phyloP scores from a whole-genome alignment of 2,113 vertebrate species.

The Eretmochelys imbricata region DNA sequence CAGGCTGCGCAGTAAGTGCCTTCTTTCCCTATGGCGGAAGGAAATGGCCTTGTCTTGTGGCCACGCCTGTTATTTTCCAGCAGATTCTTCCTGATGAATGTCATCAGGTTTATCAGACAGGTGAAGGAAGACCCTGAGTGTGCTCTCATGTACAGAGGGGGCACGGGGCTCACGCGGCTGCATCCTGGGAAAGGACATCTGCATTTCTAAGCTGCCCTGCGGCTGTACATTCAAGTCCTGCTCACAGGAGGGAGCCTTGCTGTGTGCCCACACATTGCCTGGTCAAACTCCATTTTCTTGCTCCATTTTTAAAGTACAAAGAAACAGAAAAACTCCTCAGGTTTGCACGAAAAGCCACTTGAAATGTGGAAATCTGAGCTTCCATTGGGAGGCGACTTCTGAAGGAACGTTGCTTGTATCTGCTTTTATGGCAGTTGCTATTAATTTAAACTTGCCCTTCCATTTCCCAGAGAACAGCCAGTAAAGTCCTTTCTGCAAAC shows the following conservation, averaged over 20 bases:
- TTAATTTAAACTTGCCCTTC: slow-evolving; percentile 33
- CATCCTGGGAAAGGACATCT: too few species aligned
- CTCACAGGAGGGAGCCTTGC: accelerated
- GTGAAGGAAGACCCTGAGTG: too few species aligned
- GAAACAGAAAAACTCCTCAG: slow-evolving; percentile 6
- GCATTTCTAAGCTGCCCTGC: too few species aligned
- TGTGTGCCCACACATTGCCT: neutral
- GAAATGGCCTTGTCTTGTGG: too few species aligned
- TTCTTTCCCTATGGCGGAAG: too few species aligned
- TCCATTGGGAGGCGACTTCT: neutral
- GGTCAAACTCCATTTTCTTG: neutral
- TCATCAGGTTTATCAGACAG: too few species aligned
- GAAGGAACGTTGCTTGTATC: slow-evolving; percentile 32
- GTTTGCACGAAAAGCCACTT: slow-evolving; percentile 27
- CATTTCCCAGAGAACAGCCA: slow-evolving; percentile 2
- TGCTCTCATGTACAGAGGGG: too few species aligned
- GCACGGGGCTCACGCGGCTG: too few species aligned
- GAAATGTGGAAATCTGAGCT: slow-evolving; percentile 29
- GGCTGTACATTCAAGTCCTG: accelerated
- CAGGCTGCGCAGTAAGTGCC: too few species aligned
- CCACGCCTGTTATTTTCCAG: too few species aligned
- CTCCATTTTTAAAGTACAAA: slow-evolving; percentile 16
- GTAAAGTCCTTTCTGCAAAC: slow-evolving; percentile 43
- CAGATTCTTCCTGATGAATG: too few species aligned
- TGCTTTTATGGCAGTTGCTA: slow-evolving; percentile 40